phyloP scores from a whole-genome alignment of 2,888 invertebrate species.

The Scaptomyza reducta region DNA sequence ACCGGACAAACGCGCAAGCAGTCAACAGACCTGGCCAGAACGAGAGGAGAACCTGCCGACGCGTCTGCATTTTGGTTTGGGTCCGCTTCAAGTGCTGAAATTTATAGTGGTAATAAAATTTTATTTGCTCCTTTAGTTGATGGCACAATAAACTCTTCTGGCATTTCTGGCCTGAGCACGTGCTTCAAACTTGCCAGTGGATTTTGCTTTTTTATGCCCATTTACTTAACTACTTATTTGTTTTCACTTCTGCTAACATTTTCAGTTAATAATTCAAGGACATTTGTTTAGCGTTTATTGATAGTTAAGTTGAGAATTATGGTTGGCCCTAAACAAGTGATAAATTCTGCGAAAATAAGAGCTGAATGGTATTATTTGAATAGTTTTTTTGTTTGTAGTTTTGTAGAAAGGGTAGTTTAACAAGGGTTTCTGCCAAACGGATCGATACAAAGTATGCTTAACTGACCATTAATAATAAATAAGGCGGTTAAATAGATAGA shows the following conservation, averaged over 20 bases:
- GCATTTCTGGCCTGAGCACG: constrained; percentile 67
- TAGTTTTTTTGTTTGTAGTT: no score
- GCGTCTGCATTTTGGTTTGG: constrained; percentile 45
- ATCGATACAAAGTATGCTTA: background rate
- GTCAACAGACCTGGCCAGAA: constrained; percentile 12
- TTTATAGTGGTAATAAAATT: constrained; percentile 80
- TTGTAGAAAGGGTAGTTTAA: no score
- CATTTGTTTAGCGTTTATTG: constrained; percentile 44
- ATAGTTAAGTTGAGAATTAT: constrained; percentile 16
- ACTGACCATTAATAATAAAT: background rate
- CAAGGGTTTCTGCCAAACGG: background rate
- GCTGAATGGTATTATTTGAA: no score
- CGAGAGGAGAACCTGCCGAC: constrained; percentile 62
- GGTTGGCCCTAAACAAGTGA: constrained; percentile 28
- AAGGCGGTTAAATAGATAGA: background rate
- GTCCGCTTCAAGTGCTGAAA: constrained; percentile 72
- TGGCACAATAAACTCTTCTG: constrained; percentile 77
- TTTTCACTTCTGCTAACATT: constrained; percentile 24
- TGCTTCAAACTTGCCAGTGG: constrained; percentile 56
- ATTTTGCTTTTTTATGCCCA: constrained; percentile 25
- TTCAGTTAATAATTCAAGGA: constrained; percentile 58
- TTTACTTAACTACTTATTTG: constrained; percentile 35
- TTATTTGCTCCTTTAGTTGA: constrained; percentile 80
- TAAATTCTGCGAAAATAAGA: constrained; percentile 3
- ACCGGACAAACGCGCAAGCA: constrained; percentile 19